Evolutionary conservation across 2,888 invertebrate species (phyloP).

Genomic region (Hirudinaria manillensis): DNA sequence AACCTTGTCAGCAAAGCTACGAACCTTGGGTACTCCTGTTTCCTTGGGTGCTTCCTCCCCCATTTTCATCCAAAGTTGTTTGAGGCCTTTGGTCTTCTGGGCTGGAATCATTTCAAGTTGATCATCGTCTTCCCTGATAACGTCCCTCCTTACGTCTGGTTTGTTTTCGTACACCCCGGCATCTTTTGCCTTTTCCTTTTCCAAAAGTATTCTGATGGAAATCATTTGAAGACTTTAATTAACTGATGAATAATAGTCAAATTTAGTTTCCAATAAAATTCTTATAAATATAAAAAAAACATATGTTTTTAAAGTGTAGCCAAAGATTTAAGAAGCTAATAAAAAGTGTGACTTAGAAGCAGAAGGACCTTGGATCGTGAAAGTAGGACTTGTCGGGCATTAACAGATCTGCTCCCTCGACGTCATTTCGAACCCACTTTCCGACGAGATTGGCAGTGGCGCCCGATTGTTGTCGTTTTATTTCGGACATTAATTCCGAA

Average conservation of each 20-base stretch:
- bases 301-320: too few relatives aligned
- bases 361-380: constrained; percentile 15
- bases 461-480: constrained; percentile 6
- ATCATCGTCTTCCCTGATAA: constrained; percentile 36
- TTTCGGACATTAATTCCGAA: not conserved
- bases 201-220: constrained; percentile 24
- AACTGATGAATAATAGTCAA: not conserved
- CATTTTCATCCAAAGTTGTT: constrained; percentile 27
- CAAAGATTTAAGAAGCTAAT: too few relatives aligned
- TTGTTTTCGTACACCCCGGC: constrained; percentile 40
- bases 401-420: constrained; percentile 16
- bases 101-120: constrained; percentile 33
- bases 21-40: constrained; percentile 19
- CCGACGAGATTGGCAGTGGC: constrained; percentile 8
- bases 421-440: constrained; percentile 15
- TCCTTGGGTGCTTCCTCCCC: constrained; percentile 5
- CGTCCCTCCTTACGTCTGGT: constrained; percentile 35
- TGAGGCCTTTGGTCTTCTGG: constrained; percentile 26
- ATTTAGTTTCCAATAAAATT: not conserved
- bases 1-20: not conserved
- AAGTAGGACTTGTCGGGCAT: constrained; percentile 11
- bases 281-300: not conserved
- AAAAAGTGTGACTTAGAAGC: not conserved
- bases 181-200: constrained; percentile 36
- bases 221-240: not conserved